These are phyloP conservation scores for Coptotermes formosanus DNA, from an alignment of 1,140 invertebrate species.

Conservation along the genomic window DNA sequence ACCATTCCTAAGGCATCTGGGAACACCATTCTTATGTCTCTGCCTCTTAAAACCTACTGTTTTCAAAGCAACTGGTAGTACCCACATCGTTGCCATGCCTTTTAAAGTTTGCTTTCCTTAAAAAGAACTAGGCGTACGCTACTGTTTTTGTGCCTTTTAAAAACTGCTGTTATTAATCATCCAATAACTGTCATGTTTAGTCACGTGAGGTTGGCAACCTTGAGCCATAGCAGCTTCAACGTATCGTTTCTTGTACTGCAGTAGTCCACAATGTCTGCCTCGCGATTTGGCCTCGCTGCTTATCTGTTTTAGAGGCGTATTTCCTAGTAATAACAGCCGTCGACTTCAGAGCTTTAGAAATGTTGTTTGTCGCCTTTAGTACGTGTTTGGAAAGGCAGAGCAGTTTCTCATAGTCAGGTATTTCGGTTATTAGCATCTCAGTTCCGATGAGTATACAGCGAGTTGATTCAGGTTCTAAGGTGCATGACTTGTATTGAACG, in stretches of 20 bases:
- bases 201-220: not conserved
- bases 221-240: not conserved
- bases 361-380: not conserved
- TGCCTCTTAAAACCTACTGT: no score
- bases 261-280: not conserved
- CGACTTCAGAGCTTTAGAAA: not conserved
- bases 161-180: not conserved
- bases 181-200: not conserved
- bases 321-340: not conserved
- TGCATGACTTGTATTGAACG: no score
- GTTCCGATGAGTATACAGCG: no score
- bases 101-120: no score
- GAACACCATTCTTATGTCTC: no score
- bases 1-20: no score
- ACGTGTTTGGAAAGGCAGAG: not conserved
- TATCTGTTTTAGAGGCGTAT: not conserved
- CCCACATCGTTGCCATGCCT: no score
- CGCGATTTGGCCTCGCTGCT: not conserved
- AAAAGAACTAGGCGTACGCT: no score
- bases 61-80: no score
- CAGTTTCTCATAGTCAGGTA: not conserved
- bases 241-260: not conserved
- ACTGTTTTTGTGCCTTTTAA: not conserved
- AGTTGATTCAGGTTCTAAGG: no score
- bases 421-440: no score